These are phyloP conservation scores for Lagria hirta DNA, from an alignment of 2,888 invertebrate genomes.

Conservation along the genomic window DNA sequence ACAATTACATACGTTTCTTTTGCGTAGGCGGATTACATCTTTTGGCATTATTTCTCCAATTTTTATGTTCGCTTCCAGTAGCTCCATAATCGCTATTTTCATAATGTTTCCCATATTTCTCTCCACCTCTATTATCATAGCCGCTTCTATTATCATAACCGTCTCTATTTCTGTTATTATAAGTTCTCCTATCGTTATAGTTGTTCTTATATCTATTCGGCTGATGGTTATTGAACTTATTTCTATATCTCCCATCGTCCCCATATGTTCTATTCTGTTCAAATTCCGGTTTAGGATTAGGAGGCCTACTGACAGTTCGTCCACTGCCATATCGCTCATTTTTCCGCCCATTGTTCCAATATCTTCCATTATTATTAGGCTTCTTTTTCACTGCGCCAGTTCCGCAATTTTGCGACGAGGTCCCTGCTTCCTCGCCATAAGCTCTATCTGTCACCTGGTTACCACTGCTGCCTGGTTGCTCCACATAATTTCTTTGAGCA, in stretches of 20 bases:
- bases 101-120: conserved; percentile 19
- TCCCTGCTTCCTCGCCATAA: not conserved
- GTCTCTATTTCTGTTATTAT: conserved; percentile 20
- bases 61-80: conserved; percentile 24
- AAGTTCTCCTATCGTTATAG: no score
- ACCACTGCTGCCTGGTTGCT: conserved; percentile 15
- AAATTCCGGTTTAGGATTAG: not conserved
- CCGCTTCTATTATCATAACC: conserved; percentile 16
- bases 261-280: conserved; percentile 7
- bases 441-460: conserved; percentile 19
- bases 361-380: conserved; percentile 17
- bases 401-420: conserved; percentile 5
- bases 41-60: conserved; percentile 25
- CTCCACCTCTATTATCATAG: conserved; percentile 26
- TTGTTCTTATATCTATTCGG: conserved; percentile 26
- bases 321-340: conserved; percentile 32
- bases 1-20: conserved; percentile 16
- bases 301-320: conserved; percentile 27
- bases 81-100: conserved; percentile 11
- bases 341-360: conserved; percentile 23
- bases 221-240: conserved; percentile 23
- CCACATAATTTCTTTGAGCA: conserved; percentile 13
- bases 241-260: conserved; percentile 12
- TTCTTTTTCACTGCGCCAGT: conserved; percentile 28
- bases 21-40: conserved; percentile 4